These are phyloP conservation scores for Helicoverpa assulta DNA, from an alignment of 2,888 invertebrate genomes.

Conservation along the genomic window DNA sequence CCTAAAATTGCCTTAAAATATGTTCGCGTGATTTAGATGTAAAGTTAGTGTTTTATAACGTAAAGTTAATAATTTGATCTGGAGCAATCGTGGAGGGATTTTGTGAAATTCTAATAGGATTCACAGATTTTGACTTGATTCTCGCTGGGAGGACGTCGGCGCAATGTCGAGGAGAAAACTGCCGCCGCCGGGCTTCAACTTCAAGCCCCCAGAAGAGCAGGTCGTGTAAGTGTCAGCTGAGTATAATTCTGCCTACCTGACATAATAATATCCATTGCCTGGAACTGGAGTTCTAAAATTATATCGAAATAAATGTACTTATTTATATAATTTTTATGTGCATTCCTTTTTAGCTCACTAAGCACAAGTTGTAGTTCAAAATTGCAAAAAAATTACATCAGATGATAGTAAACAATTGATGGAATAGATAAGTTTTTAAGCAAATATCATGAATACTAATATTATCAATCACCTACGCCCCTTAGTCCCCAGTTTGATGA, in stretches of 20 bases:
- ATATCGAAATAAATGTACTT: conserved; percentile 27
- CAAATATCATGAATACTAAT: neutral
- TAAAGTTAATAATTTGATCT: conserved; percentile 59
- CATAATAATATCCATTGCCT: conserved; percentile 18
- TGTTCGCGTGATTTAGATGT: conserved; percentile 57
- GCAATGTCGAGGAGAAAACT: conserved; percentile 83
- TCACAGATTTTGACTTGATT: conserved; percentile 38
- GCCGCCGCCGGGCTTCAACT: conserved; percentile 78
- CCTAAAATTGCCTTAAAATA: conserved; percentile 32
- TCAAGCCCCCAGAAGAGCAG: conserved; percentile 79
- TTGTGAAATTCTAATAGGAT: conserved; percentile 49
- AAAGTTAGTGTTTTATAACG: conserved; percentile 47
- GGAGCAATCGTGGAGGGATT: conserved; percentile 58
- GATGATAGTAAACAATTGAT: neutral
- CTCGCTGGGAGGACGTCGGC: conserved; percentile 45
- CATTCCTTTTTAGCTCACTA: conserved; percentile 8
- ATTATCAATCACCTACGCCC: neutral
- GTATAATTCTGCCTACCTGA: conserved; percentile 30
- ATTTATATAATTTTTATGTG: conserved; percentile 14
- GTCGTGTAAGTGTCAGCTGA: conserved; percentile 79
- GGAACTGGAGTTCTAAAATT: conserved; percentile 36
- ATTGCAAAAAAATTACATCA: neutral
- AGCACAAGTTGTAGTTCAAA: conserved; percentile 13
- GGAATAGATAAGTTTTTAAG: conserved; percentile 4
- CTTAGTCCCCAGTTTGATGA: neutral